These are phyloP conservation scores for Peromyscus leucopus DNA, from an alignment of 2,113 vertebrate genomes.

Conservation along the genomic window DNA sequence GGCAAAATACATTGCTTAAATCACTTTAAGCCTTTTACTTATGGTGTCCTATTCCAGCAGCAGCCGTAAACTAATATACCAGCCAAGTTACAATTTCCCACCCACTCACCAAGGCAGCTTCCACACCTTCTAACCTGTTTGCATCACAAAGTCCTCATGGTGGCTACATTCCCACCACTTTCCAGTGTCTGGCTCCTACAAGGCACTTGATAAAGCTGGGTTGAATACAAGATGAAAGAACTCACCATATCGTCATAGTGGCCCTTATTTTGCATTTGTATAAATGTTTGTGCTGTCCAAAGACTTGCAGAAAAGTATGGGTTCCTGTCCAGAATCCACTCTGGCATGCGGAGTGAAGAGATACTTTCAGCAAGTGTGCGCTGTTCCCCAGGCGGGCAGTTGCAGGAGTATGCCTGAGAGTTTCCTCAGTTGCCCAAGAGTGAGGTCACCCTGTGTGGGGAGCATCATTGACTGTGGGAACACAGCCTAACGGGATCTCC, in stretches of 20 bases:
- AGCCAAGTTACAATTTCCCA: neutral
- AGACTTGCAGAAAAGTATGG: neutral
- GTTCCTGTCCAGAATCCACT: neutral
- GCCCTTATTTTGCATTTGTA: neutral
- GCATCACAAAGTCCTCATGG: neutral
- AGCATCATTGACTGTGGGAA: neutral
- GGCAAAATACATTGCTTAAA: neutral
- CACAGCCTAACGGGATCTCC: neutral
- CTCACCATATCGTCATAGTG: neutral
- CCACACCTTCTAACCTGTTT: neutral
- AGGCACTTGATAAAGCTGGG: neutral
- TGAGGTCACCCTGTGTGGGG: neutral
- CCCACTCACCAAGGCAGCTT: neutral
- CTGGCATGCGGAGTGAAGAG: neutral
- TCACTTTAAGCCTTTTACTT: neutral
- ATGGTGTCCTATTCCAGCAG: neutral
- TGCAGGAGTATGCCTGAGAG: too few relatives aligned
- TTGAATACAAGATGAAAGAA: neutral
- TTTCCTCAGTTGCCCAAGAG: neutral
- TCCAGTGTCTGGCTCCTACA: neutral
- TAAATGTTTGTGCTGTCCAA: neutral
- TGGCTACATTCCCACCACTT: neutral
- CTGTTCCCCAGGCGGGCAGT: neutral
- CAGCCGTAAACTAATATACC: neutral
- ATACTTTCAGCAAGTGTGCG: neutral